Percentiles rank a stretch among this genome's conserved stretches.
Conservation (phyloP, 2,888 invertebrate genomes). For the Phyllotreta striolata region DNA sequence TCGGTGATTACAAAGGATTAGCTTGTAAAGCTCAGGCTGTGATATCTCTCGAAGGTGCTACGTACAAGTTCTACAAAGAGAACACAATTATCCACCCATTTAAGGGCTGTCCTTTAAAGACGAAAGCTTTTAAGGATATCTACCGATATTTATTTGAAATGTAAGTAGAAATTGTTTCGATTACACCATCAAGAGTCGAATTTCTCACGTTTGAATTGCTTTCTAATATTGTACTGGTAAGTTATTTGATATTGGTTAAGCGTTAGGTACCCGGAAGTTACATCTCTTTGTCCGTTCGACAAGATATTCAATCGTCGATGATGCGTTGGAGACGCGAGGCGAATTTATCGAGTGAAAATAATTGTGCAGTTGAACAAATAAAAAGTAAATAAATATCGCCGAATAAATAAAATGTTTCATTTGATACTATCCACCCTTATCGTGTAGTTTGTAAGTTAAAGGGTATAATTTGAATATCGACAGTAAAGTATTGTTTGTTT, state of each 20-base stretch:
- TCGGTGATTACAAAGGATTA: conserved; percentile 49
- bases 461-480: conserved; percentile 20
- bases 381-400: too few relatives aligned
- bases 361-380: background rate
- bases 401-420: background rate
- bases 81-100: conserved; percentile 49
- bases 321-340: conserved; percentile 46
- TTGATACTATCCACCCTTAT: background rate
- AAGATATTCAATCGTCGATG: conserved; percentile 49
- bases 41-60: conserved; percentile 42
- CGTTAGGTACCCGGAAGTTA: conserved; percentile 47
- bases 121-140: conserved; percentile 47
- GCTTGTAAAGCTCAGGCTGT: conserved; percentile 49
- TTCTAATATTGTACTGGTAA: conserved; percentile 6
- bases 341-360: background rate
- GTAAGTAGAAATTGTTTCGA: conserved; percentile 43
- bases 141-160: conserved; percentile 42
- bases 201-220: background rate
- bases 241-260: background rate
- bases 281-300: conserved; percentile 44
- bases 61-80: conserved; percentile 42
- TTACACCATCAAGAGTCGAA: too few relatives aligned
- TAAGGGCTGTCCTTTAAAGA: conserved; percentile 45
- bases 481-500: conserved; percentile 39
- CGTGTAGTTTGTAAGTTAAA: conserved; percentile 3